phyloP scores from a whole-genome alignment of 2,888 invertebrate species.

The Drosophila eohydei region DNA sequence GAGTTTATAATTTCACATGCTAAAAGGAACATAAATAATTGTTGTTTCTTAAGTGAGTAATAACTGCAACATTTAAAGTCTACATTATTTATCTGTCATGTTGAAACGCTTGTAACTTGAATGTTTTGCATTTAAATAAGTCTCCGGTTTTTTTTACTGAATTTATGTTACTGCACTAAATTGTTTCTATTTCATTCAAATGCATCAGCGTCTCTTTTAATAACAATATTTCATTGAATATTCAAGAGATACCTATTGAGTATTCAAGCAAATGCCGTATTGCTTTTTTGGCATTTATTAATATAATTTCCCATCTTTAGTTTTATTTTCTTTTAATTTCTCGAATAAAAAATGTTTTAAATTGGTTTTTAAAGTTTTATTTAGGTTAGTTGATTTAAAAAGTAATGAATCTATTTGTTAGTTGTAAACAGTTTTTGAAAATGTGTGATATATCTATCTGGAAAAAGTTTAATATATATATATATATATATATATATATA shows the following conservation, averaged over 20 bases:
- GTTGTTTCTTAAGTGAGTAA: background rate
- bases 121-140: slow-evolving; percentile 2
- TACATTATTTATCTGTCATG: background rate
- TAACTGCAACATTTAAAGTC: background rate
- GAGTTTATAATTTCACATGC: background rate
- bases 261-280: slow-evolving; percentile 7
- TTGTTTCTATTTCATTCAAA: background rate
- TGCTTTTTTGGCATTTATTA: background rate
- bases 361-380: background rate
- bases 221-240: slow-evolving; percentile 5
- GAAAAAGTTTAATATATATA: no score
- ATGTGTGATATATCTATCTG: background rate
- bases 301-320: background rate
- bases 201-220: background rate
- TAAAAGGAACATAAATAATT: background rate
- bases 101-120: background rate
- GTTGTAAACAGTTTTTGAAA: background rate
- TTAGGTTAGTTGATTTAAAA: background rate
- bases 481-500: no score
- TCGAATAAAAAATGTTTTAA: background rate
- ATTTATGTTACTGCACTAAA: slow-evolving; percentile 1
- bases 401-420: background rate
- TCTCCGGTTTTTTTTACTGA: background rate
- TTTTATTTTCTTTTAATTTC: background rate
- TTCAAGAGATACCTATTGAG: slow-evolving; percentile 6